Evolutionary conservation across 1,140 invertebrate genomes (phyloP).

Genomic region (Bombus superbus): DNA sequence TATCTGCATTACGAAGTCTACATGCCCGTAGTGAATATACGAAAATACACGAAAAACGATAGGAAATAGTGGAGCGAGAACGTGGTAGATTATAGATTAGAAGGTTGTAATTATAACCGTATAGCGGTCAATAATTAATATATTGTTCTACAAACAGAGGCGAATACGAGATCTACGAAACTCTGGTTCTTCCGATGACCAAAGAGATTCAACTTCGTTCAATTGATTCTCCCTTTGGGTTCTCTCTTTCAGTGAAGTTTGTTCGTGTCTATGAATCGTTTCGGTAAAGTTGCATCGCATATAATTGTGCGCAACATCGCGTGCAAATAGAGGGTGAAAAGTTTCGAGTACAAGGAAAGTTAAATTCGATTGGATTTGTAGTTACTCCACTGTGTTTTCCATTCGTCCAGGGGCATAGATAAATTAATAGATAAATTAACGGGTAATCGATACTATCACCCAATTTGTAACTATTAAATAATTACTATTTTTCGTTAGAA

Average conservation of each 20-base stretch:
- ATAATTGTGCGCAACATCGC: conserved; percentile 29
- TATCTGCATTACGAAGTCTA: too few relatives aligned
- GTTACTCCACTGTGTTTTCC: neutral
- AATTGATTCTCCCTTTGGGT: conserved; percentile 23
- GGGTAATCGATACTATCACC: neutral
- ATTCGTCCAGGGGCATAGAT: neutral
- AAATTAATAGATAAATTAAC: neutral
- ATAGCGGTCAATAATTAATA: neutral
- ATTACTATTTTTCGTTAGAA: neutral
- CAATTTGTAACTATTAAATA: neutral
- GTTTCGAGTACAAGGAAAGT: conserved; percentile 38
- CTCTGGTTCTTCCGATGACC: neutral
- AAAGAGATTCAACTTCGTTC: neutral
- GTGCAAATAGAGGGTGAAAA: conserved; percentile 22
- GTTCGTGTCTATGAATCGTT: conserved; percentile 39
- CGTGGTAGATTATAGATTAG: too few relatives aligned
- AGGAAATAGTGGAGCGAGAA: too few relatives aligned
- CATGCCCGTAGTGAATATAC: too few relatives aligned
- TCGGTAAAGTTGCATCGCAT: neutral
- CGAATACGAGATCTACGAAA: neutral
- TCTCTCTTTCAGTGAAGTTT: neutral
- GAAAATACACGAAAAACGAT: too few relatives aligned
- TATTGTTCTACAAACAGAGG: neutral
- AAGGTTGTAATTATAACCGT: too few relatives aligned
- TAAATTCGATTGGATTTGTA: conserved; percentile 38